Evolutionary conservation across 2,888 invertebrate genomes (phyloP).

Genomic region (Lagria hirta): DNA sequence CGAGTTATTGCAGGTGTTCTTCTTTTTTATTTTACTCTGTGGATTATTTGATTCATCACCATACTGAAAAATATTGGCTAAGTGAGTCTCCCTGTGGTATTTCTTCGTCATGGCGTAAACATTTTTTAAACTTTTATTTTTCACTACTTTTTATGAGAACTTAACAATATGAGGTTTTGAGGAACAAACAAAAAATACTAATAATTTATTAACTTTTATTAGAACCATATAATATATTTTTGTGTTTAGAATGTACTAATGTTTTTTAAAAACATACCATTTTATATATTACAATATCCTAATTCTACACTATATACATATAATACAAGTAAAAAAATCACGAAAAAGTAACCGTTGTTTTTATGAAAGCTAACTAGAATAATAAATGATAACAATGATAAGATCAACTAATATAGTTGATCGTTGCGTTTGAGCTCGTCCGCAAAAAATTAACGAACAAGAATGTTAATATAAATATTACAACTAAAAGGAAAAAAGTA

Average conservation of each 20-base stretch:
- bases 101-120: too few species aligned
- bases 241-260: conserved; percentile 44
- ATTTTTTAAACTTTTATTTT: too few species aligned
- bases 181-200: not conserved
- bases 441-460: conserved; percentile 27
- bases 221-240: conserved; percentile 43
- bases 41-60: too few species aligned
- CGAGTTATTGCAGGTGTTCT: too few species aligned
- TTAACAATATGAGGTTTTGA: too few species aligned
- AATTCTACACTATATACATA: conserved; percentile 48
- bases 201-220: conserved; percentile 43
- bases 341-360: conserved; percentile 45
- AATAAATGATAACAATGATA: conserved; percentile 40
- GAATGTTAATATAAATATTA: conserved; percentile 32
- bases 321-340: conserved; percentile 50
- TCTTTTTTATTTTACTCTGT: too few species aligned
- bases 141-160: too few species aligned
- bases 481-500: conserved; percentile 36
- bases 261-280: conserved; percentile 49
- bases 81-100: too few species aligned
- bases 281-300: conserved; percentile 43
- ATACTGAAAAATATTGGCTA: too few species aligned
- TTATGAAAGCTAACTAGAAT: conserved; percentile 31
- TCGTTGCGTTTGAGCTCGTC: conserved; percentile 19
- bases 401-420: conserved; percentile 49